A percentile compares a stretch with the other conserved stretches of the same genome.
Evolutionary conservation across 2,113 vertebrate species (phyloP).

Genomic region (Gallinago undulata): DNA sequence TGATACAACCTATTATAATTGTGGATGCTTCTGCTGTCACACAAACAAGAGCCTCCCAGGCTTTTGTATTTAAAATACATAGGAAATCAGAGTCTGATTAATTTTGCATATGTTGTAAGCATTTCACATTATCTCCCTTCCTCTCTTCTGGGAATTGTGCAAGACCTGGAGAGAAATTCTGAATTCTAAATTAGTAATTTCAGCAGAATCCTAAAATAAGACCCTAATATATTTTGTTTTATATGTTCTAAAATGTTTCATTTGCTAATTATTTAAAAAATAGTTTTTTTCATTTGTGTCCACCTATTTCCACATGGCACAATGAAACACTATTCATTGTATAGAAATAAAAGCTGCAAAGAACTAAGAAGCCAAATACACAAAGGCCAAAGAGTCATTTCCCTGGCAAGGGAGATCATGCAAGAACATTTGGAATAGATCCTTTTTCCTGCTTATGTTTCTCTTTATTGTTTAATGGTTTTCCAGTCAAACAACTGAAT

Average conservation of each 20-base stretch:
- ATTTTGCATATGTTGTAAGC: neutral
- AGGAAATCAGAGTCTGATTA: neutral
- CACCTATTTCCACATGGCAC: neutral
- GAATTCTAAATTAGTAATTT: neutral
- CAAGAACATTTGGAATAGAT: constrained; percentile 26
- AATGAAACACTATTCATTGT: constrained; percentile 14
- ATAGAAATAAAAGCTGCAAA: constrained; percentile 28
- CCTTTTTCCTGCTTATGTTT: constrained; percentile 32
- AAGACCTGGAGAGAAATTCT: neutral
- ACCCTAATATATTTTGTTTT: neutral
- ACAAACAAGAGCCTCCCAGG: neutral
- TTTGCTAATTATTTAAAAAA: neutral
- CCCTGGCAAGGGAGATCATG: neutral
- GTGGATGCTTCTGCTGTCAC: neutral
- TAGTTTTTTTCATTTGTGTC: neutral
- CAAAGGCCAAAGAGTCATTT: constrained; percentile 38
- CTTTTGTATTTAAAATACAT: neutral
- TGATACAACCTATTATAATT: neutral
- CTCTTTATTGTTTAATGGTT: constrained; percentile 30
- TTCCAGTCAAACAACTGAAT: constrained; percentile 23
- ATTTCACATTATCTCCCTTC: neutral
- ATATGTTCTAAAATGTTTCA: neutral
- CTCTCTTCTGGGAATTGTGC: neutral
- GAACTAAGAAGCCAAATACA: constrained; percentile 25
- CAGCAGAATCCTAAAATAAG: neutral